phyloP scores from a whole-genome alignment of 2,113 vertebrate species.

The Platichthys stellatus region DNA sequence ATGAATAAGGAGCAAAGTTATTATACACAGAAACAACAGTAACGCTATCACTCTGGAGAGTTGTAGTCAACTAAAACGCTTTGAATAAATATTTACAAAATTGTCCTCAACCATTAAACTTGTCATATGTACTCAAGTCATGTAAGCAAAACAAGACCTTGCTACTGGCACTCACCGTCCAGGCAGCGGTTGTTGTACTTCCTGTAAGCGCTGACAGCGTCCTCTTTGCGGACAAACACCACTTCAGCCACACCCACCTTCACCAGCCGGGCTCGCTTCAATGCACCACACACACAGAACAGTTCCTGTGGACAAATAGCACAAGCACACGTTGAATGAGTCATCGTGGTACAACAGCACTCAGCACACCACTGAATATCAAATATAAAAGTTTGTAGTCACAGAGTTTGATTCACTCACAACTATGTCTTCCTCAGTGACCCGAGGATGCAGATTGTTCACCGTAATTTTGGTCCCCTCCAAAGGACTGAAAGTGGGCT shows the following conservation, averaged over 20 bases:
- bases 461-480: slow-evolving; percentile 99
- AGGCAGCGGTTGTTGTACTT: slow-evolving; percentile 99
- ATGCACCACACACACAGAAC: slow-evolving; percentile 96
- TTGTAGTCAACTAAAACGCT: neutral
- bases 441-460: slow-evolving; percentile 95
- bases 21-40: slow-evolving; percentile 2
- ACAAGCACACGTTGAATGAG: slow-evolving; percentile 20
- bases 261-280: slow-evolving; percentile 93
- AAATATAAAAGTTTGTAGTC: neutral
- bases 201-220: slow-evolving; percentile 95
- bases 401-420: slow-evolving; percentile 80
- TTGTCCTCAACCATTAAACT: neutral
- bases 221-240: slow-evolving; percentile 97
- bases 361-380: neutral
- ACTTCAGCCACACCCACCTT: slow-evolving; percentile 96
- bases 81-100: neutral
- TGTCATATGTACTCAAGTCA: neutral
- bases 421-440: slow-evolving; percentile 98
- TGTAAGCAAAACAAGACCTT: slow-evolving; percentile 29
- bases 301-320: slow-evolving; percentile 85
- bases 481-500: slow-evolving; percentile 92
- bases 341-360: neutral
- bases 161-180: slow-evolving; percentile 86
- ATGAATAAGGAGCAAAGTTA: slow-evolving; percentile 29
- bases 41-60: neutral